Percentiles rank a stretch among this genome's conserved stretches.
These are phyloP conservation scores for Colistium nudipinnis DNA, from an alignment of 2,113 vertebrate genomes.

Conservation along the genomic window DNA sequence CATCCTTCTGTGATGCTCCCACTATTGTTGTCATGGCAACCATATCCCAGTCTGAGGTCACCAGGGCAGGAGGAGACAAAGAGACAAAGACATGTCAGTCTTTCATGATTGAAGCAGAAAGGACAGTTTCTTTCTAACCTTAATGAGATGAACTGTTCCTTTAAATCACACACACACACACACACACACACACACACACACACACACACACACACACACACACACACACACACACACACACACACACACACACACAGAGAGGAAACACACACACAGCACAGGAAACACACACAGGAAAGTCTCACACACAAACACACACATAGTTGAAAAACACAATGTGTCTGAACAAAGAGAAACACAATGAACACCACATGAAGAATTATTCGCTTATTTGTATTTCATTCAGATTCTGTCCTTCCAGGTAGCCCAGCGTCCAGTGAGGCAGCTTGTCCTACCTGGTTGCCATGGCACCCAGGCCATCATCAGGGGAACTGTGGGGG, in stretches of 20 bases:
- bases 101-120: too few relatives aligned
- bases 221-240: too few relatives aligned
- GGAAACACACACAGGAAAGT: too few relatives aligned
- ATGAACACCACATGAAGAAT: too few relatives aligned
- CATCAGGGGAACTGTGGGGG: constrained; percentile 85
- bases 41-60: constrained; percentile 47
- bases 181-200: too few relatives aligned
- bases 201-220: too few relatives aligned
- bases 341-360: too few relatives aligned
- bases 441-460: constrained; percentile 37
- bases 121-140: too few relatives aligned
- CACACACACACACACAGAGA: constrained; percentile 11
- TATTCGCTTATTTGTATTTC: not conserved
- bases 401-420: constrained; percentile 37
- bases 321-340: too few relatives aligned
- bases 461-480: constrained; percentile 82
- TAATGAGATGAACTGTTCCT: too few relatives aligned
- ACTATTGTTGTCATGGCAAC: constrained; percentile 65
- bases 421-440: constrained; percentile 38
- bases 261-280: constrained; percentile 13
- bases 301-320: not conserved
- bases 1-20: constrained; percentile 30
- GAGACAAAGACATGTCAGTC: too few relatives aligned
- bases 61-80: not conserved
- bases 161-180: too few relatives aligned